Percentiles rank a stretch among this genome's conserved stretches.
Evolutionary conservation across 2,113 vertebrate genomes (phyloP).

Genomic region (Dissostichus mawsoni): DNA sequence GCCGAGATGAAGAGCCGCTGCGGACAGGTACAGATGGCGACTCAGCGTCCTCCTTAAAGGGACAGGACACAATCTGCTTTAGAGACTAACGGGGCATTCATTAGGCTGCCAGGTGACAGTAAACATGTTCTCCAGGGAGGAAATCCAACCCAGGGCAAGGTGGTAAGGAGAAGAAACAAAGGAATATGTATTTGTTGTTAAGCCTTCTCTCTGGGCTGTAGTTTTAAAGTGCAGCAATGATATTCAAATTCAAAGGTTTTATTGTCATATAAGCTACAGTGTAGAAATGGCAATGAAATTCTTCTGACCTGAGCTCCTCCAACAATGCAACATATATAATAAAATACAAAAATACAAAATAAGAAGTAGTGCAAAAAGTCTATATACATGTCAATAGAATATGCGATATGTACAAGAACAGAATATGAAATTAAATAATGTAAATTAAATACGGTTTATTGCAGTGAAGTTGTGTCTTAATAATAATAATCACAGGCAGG

Average conservation of each 20-base stretch:
- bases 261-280: too few species aligned
- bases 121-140: slow-evolving; percentile 49
- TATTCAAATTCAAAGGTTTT: too few species aligned
- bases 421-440: too few species aligned
- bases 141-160: slow-evolving; percentile 14
- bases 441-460: too few species aligned
- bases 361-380: too few species aligned
- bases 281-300: too few species aligned
- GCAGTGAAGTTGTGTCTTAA: background rate
- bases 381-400: too few species aligned
- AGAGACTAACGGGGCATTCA: background rate
- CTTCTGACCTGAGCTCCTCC: too few species aligned
- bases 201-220: background rate
- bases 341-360: too few species aligned
- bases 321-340: too few species aligned
- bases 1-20: slow-evolving; percentile 90
- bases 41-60: slow-evolving; percentile 58
- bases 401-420: too few species aligned
- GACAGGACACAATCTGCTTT: slow-evolving; percentile 43
- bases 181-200: background rate
- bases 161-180: background rate
- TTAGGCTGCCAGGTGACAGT: slow-evolving; percentile 42
- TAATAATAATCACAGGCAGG: background rate
- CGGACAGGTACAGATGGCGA: slow-evolving; percentile 88
- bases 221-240: too few species aligned